Base-by-base conservation (phyloP, 2,797 vertebrate genomes). In the Hybognathus amarus region DNA sequence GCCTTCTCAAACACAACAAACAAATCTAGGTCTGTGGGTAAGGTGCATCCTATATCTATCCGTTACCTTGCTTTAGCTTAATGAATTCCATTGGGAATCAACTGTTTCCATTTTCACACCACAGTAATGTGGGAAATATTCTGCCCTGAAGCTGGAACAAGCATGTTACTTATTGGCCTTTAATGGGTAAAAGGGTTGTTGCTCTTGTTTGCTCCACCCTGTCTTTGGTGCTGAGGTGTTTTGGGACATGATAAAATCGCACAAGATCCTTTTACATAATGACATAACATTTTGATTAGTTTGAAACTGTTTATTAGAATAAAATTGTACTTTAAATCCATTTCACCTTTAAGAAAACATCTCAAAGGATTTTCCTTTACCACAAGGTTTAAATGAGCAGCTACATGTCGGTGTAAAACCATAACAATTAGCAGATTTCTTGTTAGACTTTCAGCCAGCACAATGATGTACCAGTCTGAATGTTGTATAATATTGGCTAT, bases 81-180 rank as follows among this genome's bases (percentile, higher is more conserved):
- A 88, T 85, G 63, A 70, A 88, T 83, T 85, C 85, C 66, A 75
- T 18, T 63, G 64, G 66, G 80, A 76, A 63, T 59, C 18, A 8
- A 42, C 30, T 67, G 36, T 80, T 88, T 87, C 80, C 83, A 85
- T 83, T 87, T 77, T 82, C 86, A 87, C 82, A 87, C 38, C n/a
- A 64, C 13, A 79, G 68, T 87, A 80, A 87, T 82, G 83, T 85
- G 54, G 86, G 81, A 85, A 85, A 81, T 36, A 76, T 45, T 75
- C 42, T 63, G 47, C 63, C 63, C 66, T 42, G 9, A 66, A 73
- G 69, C 64, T 63, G 47, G 50, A 73, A 61, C 66, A 83, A 84
- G 68, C n/a, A 13, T 47, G 78, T 79, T 50, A 61, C 61, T 79
- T 45, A 75, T 85, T 70, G 15, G 61, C 61, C 50, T 85, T 81